Percentiles rank a stretch among this genome's conserved stretches.
Conservation (phyloP, 1,140 invertebrate species). For the Drosophila quadrilineata region DNA sequence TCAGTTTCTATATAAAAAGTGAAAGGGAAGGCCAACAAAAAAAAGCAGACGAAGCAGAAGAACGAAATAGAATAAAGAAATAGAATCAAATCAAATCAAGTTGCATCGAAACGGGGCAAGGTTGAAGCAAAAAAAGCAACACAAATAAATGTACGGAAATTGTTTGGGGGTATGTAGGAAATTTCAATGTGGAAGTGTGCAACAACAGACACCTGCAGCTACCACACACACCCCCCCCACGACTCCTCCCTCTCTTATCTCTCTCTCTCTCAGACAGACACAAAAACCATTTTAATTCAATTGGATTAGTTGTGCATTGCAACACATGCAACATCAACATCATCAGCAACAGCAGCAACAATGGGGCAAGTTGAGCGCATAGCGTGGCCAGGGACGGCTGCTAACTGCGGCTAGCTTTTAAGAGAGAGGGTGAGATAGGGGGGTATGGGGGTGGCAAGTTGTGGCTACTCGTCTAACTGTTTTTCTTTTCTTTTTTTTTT, state of each 20-base stretch:
- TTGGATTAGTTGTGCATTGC: constrained; percentile 63
- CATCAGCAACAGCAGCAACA: background rate
- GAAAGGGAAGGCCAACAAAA: constrained; percentile 25
- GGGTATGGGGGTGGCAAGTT: background rate
- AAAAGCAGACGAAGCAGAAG: constrained; percentile 16
- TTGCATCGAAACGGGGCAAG: constrained; percentile 49
- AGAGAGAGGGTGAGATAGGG: background rate
- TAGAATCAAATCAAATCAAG: constrained; percentile 53
- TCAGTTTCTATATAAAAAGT: constrained; percentile 14
- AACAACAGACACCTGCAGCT: constrained; percentile 28
- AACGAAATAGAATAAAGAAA: constrained; percentile 27
- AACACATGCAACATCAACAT: constrained; percentile 13
- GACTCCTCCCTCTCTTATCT: constrained; percentile 17
- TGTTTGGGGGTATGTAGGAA: too few species aligned
- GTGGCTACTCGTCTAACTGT: too few species aligned
- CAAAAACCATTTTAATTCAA: constrained; percentile 68
- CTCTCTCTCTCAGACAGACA: constrained; percentile 16
- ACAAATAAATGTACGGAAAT: constrained; percentile 8
- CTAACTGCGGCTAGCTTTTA: background rate
- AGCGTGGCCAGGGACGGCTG: constrained; percentile 37
- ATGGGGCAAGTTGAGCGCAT: constrained; percentile 13
- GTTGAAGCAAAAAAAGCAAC: constrained; percentile 21
- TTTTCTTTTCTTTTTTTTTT: too few species aligned
- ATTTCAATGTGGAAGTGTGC: constrained; percentile 61
- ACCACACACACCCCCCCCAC: background rate